Evolutionary conservation across 1,140 invertebrate species (phyloP).

Genomic region (Goniozus legneri): DNA sequence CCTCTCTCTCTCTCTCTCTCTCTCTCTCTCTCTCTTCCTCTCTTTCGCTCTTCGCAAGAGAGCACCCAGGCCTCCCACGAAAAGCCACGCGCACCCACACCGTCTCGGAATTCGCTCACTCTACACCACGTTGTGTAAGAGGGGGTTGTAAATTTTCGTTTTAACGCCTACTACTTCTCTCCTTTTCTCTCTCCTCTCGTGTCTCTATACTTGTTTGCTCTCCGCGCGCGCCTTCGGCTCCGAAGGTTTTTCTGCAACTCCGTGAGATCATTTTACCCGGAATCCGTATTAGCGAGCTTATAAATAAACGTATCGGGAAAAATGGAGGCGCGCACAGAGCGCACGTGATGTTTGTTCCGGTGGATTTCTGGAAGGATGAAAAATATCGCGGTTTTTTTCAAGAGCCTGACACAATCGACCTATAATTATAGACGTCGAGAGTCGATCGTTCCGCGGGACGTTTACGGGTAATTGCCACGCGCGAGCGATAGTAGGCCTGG

Average conservation of each 20-base stretch:
- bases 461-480: too few relatives aligned
- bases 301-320: conserved; percentile 13
- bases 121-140: too few relatives aligned
- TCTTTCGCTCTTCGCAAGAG: neutral
- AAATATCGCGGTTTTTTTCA: too few relatives aligned
- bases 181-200: neutral
- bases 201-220: neutral
- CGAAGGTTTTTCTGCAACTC: neutral
- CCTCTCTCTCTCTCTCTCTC: neutral
- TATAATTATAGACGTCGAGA: too few relatives aligned
- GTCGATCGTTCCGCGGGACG: too few relatives aligned
- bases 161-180: neutral
- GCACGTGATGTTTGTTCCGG: neutral
- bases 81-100: neutral
- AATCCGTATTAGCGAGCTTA: too few relatives aligned
- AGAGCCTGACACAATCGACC: too few relatives aligned
- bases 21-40: neutral
- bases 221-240: neutral
- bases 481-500: too few relatives aligned
- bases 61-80: neutral
- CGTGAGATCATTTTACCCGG: too few relatives aligned
- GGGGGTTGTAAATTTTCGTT: conserved; percentile 12
- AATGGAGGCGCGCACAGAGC: conserved; percentile 5
- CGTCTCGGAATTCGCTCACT: neutral
- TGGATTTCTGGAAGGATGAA: too few relatives aligned